Base-by-base conservation (phyloP, 2,113 vertebrate species). In the Tinamus guttatus region DNA sequence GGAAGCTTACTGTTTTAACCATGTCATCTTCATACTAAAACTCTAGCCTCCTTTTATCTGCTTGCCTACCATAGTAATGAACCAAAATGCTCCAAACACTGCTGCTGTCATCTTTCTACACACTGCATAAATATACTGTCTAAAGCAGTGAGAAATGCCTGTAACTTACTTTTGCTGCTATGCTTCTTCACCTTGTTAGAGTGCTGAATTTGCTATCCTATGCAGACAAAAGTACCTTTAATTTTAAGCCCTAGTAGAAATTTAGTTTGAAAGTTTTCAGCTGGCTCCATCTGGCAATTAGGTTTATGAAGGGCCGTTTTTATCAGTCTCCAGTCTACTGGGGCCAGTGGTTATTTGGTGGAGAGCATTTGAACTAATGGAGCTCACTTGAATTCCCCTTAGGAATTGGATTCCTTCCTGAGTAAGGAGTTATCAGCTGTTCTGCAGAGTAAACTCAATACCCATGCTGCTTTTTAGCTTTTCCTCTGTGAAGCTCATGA, bases 281-380 rank as follows among this genome's bases (percentile, higher is more conserved):
- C 77, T 8, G 30, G 51, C 84, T 96, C 89, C 69, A 79, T 71
- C 92, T 95, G 86, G 78, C 71, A 90, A 25, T 58, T 67, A 63
- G 70, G 30, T 94, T 95, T 95, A 85, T 6, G 92, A 90, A 80
- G 71, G 81, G 93, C 77, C 47, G 21, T 91, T 87, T 89, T 82
- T 87, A 73, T 91, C 47, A 94, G 13, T 65, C 74, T 94, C 60
- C 47, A 52, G 82, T 87, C 86, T 93, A 91, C 83, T 77, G 83
- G 74, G 92, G 92, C 96, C 95, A 83, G 73, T 95, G 91, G 89
- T 95, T 93, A 89, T 93, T 92, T 87, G 94, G 85, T 93, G 92
- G 93, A 93, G 95, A 95, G 79, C 91, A 92, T 93, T 92, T 95
- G 94, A 95, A 85, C 70, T 96, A 91, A 95, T 92, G 85, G 78